These are phyloP conservation scores for Cottus gobio DNA, from an alignment of 2,113 vertebrate genomes.

Conservation along the genomic window DNA sequence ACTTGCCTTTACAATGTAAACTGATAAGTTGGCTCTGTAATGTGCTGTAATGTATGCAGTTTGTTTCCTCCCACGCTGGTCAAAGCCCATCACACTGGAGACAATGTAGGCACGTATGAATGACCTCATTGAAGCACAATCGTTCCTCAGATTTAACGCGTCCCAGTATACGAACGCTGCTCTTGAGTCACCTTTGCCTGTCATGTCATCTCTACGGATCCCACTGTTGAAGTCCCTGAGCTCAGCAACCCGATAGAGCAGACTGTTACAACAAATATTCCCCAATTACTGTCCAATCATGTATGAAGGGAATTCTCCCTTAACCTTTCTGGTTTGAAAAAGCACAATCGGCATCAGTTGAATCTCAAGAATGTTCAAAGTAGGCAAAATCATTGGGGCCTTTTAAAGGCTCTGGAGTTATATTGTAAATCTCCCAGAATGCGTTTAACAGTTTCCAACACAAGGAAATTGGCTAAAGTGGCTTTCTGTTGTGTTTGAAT, in stretches of 20 bases:
- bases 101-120: conserved; percentile 36
- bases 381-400: conserved; percentile 16
- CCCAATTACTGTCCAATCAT: conserved; percentile 20
- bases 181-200: conserved; percentile 66
- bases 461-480: neutral
- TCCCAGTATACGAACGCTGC: conserved; percentile 14
- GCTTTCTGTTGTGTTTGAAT: neutral
- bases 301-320: conserved; percentile 13
- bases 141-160: conserved; percentile 49
- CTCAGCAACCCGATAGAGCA: conserved; percentile 38
- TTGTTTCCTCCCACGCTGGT: conserved; percentile 50
- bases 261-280: conserved; percentile 16
- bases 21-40: conserved; percentile 32
- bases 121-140: conserved; percentile 49
- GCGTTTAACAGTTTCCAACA: conserved; percentile 37
- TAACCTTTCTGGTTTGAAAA: conserved; percentile 27
- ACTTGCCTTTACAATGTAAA: conserved; percentile 25
- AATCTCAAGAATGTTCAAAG: conserved; percentile 15
- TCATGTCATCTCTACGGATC: conserved; percentile 49
- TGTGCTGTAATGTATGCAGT: conserved; percentile 44
- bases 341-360: conserved; percentile 23
- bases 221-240: conserved; percentile 22
- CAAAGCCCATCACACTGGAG: conserved; percentile 22
- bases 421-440: conserved; percentile 33
- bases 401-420: conserved; percentile 19